Percentiles rank a stretch among this genome's conserved stretches.
phyloP scores from a whole-genome alignment of 1,140 invertebrate genomes.

The Ips nitidus region DNA sequence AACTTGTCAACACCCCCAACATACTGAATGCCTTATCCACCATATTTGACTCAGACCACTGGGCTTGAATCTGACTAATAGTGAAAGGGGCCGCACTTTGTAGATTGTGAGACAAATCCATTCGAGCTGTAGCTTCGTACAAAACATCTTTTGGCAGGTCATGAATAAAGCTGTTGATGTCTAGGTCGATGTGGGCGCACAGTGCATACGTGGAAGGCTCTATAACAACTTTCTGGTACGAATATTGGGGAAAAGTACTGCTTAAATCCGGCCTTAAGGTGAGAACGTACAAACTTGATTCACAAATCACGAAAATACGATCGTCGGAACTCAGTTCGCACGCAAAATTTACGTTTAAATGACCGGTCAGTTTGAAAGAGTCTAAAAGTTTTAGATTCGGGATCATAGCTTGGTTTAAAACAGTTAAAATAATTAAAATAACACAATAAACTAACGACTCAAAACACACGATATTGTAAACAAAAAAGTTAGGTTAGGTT shows the following conservation, averaged over 20 bases:
- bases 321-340: slow-evolving; percentile 36
- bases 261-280: slow-evolving; percentile 26
- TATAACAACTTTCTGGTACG: slow-evolving; percentile 33
- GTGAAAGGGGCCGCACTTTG: slow-evolving; percentile 21
- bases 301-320: slow-evolving; percentile 34
- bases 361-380: slow-evolving; percentile 25
- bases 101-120: slow-evolving; percentile 33
- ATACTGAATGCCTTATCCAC: slow-evolving; percentile 32
- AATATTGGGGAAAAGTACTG: slow-evolving; percentile 18
- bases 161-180: slow-evolving; percentile 38
- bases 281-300: slow-evolving; percentile 36
- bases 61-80: slow-evolving; percentile 17
- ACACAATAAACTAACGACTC: too few species aligned
- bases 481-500: too few species aligned
- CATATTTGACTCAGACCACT: slow-evolving; percentile 40
- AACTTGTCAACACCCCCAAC: slow-evolving; percentile 40
- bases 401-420: not conserved
- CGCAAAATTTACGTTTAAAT: slow-evolving; percentile 34
- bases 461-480: too few species aligned
- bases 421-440: too few species aligned
- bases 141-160: slow-evolving; percentile 36
- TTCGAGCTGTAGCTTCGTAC: slow-evolving; percentile 28
- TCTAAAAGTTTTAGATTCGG: slow-evolving; percentile 30
- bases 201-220: slow-evolving; percentile 30
- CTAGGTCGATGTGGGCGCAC: slow-evolving; percentile 34